These are phyloP conservation scores for Dolomedes plantarius DNA, from an alignment of 2,888 invertebrate species.

Conservation along the genomic window DNA sequence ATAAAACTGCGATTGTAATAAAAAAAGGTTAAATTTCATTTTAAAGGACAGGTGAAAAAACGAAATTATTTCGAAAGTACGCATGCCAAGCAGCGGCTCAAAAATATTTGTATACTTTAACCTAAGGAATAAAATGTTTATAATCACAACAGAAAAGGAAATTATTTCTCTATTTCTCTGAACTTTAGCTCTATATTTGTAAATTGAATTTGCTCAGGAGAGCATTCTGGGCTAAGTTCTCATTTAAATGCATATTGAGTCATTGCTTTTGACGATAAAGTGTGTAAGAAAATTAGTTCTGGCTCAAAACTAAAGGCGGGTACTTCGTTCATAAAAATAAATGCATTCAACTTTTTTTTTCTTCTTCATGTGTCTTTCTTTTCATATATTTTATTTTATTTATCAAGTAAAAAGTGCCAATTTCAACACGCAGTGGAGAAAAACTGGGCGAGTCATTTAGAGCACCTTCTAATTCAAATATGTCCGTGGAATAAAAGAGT, in stretches of 20 bases:
- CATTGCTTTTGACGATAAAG: conserved; percentile 20
- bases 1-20: neutral
- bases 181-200: conserved; percentile 24
- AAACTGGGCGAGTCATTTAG: no score
- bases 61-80: no score
- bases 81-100: neutral
- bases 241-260: conserved; percentile 67
- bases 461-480: no score
- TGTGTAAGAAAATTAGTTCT: conserved; percentile 44
- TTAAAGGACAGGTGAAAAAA: no score
- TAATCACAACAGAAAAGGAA: conserved; percentile 38
- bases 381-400: no score
- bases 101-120: neutral
- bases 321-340: conserved; percentile 44
- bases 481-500: no score
- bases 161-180: conserved; percentile 2
- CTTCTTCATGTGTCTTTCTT: neutral
- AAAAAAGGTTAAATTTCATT: no score
- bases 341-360: conserved; percentile 30
- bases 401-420: no score
- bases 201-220: conserved; percentile 51
- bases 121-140: conserved; percentile 32
- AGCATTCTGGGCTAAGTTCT: conserved; percentile 26
- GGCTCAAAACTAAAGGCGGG: neutral
- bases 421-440: no score